Conservation (phyloP, 1,140 invertebrate genomes). For the Galleria mellonella region DNA sequence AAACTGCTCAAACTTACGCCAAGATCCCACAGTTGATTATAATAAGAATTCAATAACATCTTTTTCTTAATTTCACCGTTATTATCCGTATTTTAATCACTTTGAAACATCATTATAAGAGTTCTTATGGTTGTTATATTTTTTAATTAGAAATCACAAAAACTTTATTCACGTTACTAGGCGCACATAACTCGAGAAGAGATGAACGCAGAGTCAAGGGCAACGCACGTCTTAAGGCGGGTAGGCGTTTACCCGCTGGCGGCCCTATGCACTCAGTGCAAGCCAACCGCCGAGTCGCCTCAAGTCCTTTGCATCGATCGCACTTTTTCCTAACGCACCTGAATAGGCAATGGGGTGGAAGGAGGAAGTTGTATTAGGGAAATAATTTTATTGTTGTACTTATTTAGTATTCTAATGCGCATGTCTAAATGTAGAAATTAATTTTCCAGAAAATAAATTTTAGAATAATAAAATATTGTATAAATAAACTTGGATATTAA, state of each 20-base stretch:
- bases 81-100: not conserved
- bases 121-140: too few species aligned
- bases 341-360: conserved; percentile 4
- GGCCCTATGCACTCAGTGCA: conserved; percentile 49
- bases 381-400: too few species aligned
- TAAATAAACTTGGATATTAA: too few species aligned
- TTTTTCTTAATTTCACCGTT: not conserved
- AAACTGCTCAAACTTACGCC: conserved; percentile 12
- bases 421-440: conserved; percentile 1
- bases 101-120: too few species aligned
- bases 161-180: conserved; percentile 10
- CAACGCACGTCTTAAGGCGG: conserved; percentile 12
- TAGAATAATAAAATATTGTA: too few species aligned
- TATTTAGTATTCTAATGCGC: too few species aligned
- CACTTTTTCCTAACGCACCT: conserved; percentile 35
- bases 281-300: conserved; percentile 8
- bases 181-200: conserved; percentile 10
- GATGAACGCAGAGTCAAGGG: conserved; percentile 2
- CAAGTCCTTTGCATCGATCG: conserved; percentile 38
- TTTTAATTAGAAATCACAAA: not conserved
- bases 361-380: not conserved
- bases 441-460: too few species aligned
- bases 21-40: conserved; percentile 24
- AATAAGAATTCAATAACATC: conserved; percentile 18
- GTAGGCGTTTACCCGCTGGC: conserved; percentile 29